Evolutionary conservation across 2,888 invertebrate species (phyloP).

Genomic region (Eupsilia transversa): DNA sequence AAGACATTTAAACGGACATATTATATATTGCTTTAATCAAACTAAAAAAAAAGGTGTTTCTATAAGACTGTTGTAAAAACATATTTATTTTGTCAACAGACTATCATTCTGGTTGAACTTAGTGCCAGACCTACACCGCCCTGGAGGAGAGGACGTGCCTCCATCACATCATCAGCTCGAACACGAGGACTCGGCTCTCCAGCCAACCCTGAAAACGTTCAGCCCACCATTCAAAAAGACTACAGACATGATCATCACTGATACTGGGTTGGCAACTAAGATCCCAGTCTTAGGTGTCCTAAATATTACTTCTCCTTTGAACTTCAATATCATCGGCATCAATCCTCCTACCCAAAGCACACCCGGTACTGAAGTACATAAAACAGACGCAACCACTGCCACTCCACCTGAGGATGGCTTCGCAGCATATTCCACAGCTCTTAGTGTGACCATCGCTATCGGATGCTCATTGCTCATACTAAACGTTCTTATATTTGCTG

Average conservation of each 20-base stretch:
- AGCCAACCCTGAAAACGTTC: conserved; percentile 90
- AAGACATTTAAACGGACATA: background rate
- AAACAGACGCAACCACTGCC: conserved; percentile 87
- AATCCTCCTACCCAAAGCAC: conserved; percentile 84
- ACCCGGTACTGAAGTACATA: conserved; percentile 78
- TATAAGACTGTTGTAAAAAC: conserved; percentile 1
- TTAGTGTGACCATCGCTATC: conserved; percentile 98
- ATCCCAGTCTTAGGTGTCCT: conserved; percentile 81
- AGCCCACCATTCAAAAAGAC: conserved; percentile 90
- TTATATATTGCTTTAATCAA: conserved; percentile 14
- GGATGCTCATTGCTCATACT: conserved; percentile 97
- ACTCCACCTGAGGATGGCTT: conserved; percentile 96
- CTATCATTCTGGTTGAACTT: conserved; percentile 98
- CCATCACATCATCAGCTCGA: conserved; percentile 96
- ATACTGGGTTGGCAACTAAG: conserved; percentile 84
- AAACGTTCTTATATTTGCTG: conserved; percentile 98
- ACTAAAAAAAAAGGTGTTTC: background rate
- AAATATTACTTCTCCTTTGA: conserved; percentile 86
- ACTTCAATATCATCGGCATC: conserved; percentile 84
- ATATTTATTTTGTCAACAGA: conserved; percentile 81
- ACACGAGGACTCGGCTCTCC: conserved; percentile 92
- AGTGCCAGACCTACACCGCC: conserved; percentile 97
- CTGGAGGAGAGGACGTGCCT: conserved; percentile 96
- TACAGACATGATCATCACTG: conserved; percentile 86
- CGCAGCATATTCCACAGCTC: conserved; percentile 96